These are phyloP conservation scores for Pollenia amentaria DNA, from an alignment of 2,888 invertebrate genomes.

Conservation along the genomic window DNA sequence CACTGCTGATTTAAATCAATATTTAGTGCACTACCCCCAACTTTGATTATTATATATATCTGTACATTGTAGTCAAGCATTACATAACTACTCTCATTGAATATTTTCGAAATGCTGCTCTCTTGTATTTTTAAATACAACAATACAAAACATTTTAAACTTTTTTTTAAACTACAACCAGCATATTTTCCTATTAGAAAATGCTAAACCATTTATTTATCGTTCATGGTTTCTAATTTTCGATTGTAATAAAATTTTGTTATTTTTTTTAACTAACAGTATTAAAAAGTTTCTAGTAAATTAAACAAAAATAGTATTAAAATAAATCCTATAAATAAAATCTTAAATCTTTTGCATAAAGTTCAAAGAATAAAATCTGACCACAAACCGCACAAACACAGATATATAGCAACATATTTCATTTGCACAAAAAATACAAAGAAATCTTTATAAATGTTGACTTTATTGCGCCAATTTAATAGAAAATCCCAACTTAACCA, in stretches of 20 bases:
- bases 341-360: too few relatives aligned
- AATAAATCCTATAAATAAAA: conserved; percentile 31
- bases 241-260: conserved; percentile 5
- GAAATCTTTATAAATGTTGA: conserved; percentile 25
- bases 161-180: too few relatives aligned
- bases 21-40: too few relatives aligned
- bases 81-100: too few relatives aligned
- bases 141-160: too few relatives aligned
- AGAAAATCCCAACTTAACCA: conserved; percentile 21
- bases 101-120: too few relatives aligned
- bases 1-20: too few relatives aligned
- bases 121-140: too few relatives aligned
- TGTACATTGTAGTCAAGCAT: too few relatives aligned
- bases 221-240: conserved; percentile 10
- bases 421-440: not conserved
- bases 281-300: conserved; percentile 47
- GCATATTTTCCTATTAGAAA: too few relatives aligned
- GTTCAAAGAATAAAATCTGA: not conserved
- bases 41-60: too few relatives aligned
- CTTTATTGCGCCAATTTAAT: conserved; percentile 21
- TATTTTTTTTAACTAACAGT: not conserved
- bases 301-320: conserved; percentile 37
- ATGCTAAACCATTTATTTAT: not conserved
- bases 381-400: conserved; percentile 17
- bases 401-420: not conserved